Base-by-base conservation (phyloP, 1,140 invertebrate genomes). In the Elymnias hypermnestra region DNA sequence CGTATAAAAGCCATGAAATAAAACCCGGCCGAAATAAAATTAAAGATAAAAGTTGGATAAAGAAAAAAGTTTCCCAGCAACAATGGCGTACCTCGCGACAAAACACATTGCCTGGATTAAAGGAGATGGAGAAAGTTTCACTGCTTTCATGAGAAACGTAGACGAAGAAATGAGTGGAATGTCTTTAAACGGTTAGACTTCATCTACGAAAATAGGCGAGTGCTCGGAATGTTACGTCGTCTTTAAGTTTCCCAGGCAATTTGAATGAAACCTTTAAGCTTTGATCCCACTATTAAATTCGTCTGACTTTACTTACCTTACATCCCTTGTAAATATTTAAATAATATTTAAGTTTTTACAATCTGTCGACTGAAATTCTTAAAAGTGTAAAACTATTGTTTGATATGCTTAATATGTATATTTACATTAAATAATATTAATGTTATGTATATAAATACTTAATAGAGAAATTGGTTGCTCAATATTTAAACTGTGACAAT, bases 31-130 rank as follows among this genome's bases (percentile, higher is more conserved):
- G 59, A 74, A 78, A 78, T 77, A 78, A 75, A 82, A 78, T 78
- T 72, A 70, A 68, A 71, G 59, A 64, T 61, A 69, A 71, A 77
- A 33, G 12, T 61, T 42, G 42, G 43, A 61, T 67, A 48, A 53
- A 63, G 57, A 58, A 72, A 69, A 70, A 76, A 73, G 58, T 65
- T 69, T 53, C 39, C 39, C 37, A 49, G 62, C 63, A 72, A 79
- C 75, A 83, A 77, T 78, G 68, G 60, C 63, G 55, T 63, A 57
- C 62, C 56, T 57, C 52, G 72, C 70, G 69, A 77, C 73, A 75
- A 73, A 79, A 82, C 71, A 78, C 77, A 81, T 81, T 70, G 73
- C 60, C 67, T 48, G 70, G 69, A 83, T 81, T 79, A 83, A 78
- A 79, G 56, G 67, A 82, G 67, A 73, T 63, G 53, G 25, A 47